phyloP scores from a whole-genome alignment of 2,113 vertebrate species.

The Bos taurus region DNA sequence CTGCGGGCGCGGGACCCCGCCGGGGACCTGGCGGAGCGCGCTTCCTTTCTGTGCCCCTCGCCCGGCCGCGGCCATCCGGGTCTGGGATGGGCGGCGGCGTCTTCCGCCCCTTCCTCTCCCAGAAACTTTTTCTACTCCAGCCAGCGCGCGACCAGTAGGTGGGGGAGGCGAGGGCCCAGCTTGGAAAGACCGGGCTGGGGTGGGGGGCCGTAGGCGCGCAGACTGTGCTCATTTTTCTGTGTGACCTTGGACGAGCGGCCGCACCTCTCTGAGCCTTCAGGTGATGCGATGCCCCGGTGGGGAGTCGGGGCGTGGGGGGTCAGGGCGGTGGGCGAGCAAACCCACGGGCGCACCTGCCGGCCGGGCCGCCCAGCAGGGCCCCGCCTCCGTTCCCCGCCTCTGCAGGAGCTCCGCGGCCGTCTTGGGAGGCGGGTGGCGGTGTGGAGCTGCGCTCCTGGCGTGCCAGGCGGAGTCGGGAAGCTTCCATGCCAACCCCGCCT shows the following conservation, averaged over 20 bases:
- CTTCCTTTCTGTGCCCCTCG: background rate
- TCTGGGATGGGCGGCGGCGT: background rate
- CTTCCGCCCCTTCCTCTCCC: background rate
- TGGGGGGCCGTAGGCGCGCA: background rate
- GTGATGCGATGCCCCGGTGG: background rate
- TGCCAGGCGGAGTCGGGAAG: background rate
- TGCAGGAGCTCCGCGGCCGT: background rate
- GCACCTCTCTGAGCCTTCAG: background rate
- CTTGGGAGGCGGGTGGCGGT: background rate
- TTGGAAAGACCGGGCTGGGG: background rate
- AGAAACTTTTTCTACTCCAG: constrained; percentile 53
- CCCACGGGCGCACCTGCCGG: background rate
- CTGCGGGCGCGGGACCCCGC: background rate
- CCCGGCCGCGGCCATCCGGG: background rate
- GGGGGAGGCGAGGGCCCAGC: background rate
- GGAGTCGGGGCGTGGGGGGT: background rate
- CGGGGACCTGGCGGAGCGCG: background rate
- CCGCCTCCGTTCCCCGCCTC: background rate
- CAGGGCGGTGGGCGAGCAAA: background rate
- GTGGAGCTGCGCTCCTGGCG: background rate
- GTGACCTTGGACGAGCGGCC: constrained; percentile 58
- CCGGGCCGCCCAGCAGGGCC: background rate
- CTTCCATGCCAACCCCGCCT: background rate
- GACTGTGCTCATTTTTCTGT: background rate
- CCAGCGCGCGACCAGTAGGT: background rate